Base-by-base conservation (phyloP, 2,113 vertebrate genomes). In the Anas platyrhynchos region DNA sequence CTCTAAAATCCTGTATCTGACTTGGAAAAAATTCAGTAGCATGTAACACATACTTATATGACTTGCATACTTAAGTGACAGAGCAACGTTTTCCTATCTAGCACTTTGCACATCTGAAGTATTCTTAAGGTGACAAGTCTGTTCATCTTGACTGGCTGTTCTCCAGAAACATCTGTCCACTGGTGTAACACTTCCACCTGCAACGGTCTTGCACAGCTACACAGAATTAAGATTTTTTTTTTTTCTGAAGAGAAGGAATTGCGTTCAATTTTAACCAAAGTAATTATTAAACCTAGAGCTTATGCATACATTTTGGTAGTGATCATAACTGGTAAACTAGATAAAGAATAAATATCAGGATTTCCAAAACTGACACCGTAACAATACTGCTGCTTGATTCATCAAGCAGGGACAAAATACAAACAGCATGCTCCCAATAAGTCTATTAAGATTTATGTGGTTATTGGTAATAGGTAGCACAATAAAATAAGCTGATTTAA, bases 301-400 rank as follows among this genome's bases (percentile, higher is more conserved):
- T 63, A 91, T 23, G 65, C 1, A 6, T 9, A 71, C 16, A 43
- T 81, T 52, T 71, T 17, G 38, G 74, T 61, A 93, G 61, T 65
- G 58, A 82, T 26, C 43, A 48, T 44, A 61, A 67, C 43, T 32
- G 50, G 56, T 29, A 77, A 92, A 78, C 34, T 56, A 54, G 34
- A 84, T 66, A 50, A 92, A 83, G 71, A 93, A 91, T 86, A 95
- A 92, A 55, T 81, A 92, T 11, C 80, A 88, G 46, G 54, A 69
- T n/a, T 88, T 89, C 72, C 80, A 93, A 86, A 95, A 54, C 0
- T 34, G 59, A 80, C 80, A 81, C 50, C 41, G 13, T 9, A 81
- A 62, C 44, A 74, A 92, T 22, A 29, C 67, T 34, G 59, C 76
- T 68, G 79, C 72, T 92, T 48, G 72, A 69, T 52, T n/a, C 80